A percentile compares a stretch with the other conserved stretches of the same genome.
Evolutionary conservation across 2,888 invertebrate species (phyloP).

Genomic region (Salpingus planirostris): DNA sequence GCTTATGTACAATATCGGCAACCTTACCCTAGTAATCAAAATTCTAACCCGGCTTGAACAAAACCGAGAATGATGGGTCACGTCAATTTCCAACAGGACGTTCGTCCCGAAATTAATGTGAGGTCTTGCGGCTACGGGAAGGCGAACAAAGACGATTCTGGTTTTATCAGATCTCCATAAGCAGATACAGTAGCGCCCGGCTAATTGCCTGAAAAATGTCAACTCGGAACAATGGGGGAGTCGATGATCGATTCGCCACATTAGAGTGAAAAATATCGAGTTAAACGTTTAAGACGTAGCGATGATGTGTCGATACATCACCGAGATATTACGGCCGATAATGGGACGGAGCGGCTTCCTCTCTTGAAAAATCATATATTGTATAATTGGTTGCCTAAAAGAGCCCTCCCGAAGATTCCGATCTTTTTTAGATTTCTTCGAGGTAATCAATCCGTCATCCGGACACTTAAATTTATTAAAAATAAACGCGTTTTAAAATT

Average conservation of each 20-base stretch:
- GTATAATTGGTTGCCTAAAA: slow-evolving; percentile 15
- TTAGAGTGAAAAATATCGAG: slow-evolving; percentile 33
- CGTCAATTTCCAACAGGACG: no score
- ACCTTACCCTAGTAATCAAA: no score
- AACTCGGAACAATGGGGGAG: slow-evolving; percentile 20
- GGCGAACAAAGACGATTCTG: no score
- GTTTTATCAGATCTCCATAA: slow-evolving; percentile 28
- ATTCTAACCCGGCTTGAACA: no score
- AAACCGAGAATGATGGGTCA: no score
- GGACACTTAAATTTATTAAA: slow-evolving; percentile 23
- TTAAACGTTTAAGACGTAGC: slow-evolving; percentile 23
- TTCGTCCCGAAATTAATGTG: no score
- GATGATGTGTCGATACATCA: slow-evolving; percentile 28
- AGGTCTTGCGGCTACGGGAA: no score
- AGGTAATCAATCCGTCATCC: slow-evolving; percentile 18
- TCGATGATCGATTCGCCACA: slow-evolving; percentile 27
- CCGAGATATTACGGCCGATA: slow-evolving; percentile 2
- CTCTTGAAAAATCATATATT: slow-evolving; percentile 1
- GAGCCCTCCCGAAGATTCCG: not conserved
- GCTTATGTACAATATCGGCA: no score
- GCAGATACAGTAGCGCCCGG: slow-evolving; percentile 26
- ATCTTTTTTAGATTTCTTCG: slow-evolving; percentile 8
- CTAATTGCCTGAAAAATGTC: slow-evolving; percentile 29
- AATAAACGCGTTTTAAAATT: slow-evolving; percentile 20
- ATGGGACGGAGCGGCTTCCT: no score